Evolutionary conservation across 2,888 invertebrate species (phyloP).

Genomic region (Drosophila prostipennis): DNA sequence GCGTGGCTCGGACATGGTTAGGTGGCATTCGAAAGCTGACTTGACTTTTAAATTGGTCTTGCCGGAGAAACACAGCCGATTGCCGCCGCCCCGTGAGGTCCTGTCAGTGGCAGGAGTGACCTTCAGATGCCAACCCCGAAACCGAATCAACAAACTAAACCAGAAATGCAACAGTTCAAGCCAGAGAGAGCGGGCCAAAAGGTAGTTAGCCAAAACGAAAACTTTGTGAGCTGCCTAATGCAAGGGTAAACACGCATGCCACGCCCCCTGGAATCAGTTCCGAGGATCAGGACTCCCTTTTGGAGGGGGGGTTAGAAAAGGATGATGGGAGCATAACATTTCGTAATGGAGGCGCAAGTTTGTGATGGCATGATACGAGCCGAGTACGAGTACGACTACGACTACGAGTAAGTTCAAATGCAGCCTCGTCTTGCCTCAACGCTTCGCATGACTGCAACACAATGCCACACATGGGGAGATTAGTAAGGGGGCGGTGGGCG

Average conservation of each 20-base stretch:
- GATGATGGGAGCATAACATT: slow-evolving; percentile 25
- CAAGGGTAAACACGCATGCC: slow-evolving; percentile 56
- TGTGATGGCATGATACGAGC: slow-evolving; percentile 56
- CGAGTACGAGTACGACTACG: neutral
- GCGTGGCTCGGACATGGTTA: slow-evolving; percentile 23
- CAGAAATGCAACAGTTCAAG: slow-evolving; percentile 54
- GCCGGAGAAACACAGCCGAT: slow-evolving; percentile 9
- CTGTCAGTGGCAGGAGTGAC: slow-evolving; percentile 41
- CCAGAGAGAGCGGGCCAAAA: slow-evolving; percentile 16
- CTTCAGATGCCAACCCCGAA: slow-evolving; percentile 30
- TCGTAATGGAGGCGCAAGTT: slow-evolving; percentile 52
- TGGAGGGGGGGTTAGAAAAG: no score
- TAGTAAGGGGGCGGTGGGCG: slow-evolving; percentile 6
- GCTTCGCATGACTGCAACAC: slow-evolving; percentile 53
- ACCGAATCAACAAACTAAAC: slow-evolving; percentile 18
- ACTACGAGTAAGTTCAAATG: slow-evolving; percentile 57
- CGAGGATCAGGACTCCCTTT: slow-evolving; percentile 1
- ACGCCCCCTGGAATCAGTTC: slow-evolving; percentile 17
- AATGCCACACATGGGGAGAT: slow-evolving; percentile 28
- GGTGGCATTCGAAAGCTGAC: slow-evolving; percentile 19
- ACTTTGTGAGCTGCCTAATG: slow-evolving; percentile 49
- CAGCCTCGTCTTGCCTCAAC: slow-evolving; percentile 34
- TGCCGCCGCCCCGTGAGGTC: slow-evolving; percentile 13
- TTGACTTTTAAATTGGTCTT: slow-evolving; percentile 27
- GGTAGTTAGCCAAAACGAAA: slow-evolving; percentile 27